Conservation (phyloP, 2,797 vertebrate species). For the Agapornis canus region DNA sequence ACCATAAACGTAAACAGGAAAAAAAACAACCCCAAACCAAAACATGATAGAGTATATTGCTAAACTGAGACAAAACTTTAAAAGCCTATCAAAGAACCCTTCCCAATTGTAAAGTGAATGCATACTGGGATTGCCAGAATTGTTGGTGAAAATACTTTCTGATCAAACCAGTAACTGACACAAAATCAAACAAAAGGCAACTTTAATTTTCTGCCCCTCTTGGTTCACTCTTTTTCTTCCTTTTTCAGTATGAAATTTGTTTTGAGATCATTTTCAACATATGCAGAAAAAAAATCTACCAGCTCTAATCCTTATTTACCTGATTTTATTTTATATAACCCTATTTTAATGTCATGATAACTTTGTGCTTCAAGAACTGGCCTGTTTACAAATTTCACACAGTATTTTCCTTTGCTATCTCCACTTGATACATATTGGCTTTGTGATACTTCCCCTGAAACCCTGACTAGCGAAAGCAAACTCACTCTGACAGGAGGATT, state of each 20-base stretch:
- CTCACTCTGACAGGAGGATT: constrained; percentile 47
- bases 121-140: not conserved
- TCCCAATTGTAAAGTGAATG: not conserved
- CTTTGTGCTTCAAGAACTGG: not conserved
- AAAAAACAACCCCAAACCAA: not conserved
- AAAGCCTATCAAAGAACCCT: not conserved
- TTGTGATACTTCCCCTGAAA: constrained; percentile 44
- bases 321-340: not conserved
- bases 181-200: not conserved
- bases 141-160: not conserved
- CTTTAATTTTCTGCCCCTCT: not conserved
- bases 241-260: not conserved
- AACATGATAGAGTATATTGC: not conserved
- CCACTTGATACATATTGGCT: not conserved
- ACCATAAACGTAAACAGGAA: not conserved
- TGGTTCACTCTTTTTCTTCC: not conserved
- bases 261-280: not conserved
- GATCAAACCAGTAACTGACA: not conserved
- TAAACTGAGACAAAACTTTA: not conserved
- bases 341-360: not conserved
- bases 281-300: not conserved
- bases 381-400: not conserved
- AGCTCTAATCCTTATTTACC: not conserved
- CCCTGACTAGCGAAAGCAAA: constrained; percentile 44
- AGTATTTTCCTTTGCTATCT: not conserved